Evolutionary conservation across 2,797 vertebrate species (phyloP).

Genomic region (Amblyraja radiata): DNA sequence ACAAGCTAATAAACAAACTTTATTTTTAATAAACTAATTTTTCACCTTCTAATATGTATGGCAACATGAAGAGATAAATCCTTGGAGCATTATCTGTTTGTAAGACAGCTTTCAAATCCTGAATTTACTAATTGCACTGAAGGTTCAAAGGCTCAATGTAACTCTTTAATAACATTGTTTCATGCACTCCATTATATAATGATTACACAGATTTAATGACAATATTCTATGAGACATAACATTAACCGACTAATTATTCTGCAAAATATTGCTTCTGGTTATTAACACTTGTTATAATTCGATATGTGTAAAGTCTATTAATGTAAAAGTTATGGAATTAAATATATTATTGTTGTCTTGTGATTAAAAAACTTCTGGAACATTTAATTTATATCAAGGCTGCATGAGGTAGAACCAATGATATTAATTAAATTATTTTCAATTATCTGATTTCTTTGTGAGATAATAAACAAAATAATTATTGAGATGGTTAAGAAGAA

Average conservation of each 20-base stretch:
- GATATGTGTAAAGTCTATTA: not conserved
- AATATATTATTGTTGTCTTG: not conserved
- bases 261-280: not conserved
- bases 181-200: not conserved
- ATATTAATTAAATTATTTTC: not conserved
- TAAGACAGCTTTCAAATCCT: not conserved
- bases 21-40: conserved; percentile 19
- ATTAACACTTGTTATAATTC: not conserved
- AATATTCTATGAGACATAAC: not conserved
- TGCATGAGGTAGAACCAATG: not conserved
- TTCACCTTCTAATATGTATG: not conserved
- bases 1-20: not conserved
- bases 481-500: too few relatives aligned
- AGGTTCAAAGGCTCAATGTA: not conserved
- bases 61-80: not conserved
- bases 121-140: not conserved
- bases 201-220: not conserved
- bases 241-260: not conserved
- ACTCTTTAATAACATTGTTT: not conserved
- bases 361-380: not conserved
- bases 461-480: too few relatives aligned
- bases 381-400: not conserved
- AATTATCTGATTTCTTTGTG: not conserved
- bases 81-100: not conserved
- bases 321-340: not conserved